These are phyloP conservation scores for Mechanitis mazaeus DNA, from an alignment of 2,888 invertebrate species.

Conservation along the genomic window DNA sequence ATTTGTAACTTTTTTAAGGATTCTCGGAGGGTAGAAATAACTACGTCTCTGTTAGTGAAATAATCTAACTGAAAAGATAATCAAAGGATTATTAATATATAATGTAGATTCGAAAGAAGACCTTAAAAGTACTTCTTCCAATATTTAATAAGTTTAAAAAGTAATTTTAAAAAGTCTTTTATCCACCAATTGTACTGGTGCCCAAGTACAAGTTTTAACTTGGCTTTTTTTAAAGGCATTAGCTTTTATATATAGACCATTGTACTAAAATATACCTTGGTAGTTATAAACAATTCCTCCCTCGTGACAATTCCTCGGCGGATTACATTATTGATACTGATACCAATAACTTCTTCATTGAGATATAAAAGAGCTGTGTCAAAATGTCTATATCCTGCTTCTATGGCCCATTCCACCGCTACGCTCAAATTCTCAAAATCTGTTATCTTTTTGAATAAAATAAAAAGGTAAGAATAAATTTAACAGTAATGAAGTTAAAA, in stretches of 20 bases:
- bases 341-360: conserved; percentile 66
- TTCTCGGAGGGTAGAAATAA: not conserved
- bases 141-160: too few species aligned
- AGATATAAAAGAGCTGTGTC: conserved; percentile 53
- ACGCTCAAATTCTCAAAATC: conserved; percentile 25
- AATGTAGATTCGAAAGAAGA: too few species aligned
- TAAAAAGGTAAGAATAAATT: not conserved
- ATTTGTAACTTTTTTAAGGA: not conserved
- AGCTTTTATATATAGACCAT: too few species aligned
- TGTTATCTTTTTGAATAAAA: not conserved
- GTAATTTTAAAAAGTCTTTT: too few species aligned
- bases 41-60: conserved; percentile 8
- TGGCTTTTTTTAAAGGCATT: too few species aligned
- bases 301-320: conserved; percentile 63
- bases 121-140: too few species aligned
- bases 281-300: conserved; percentile 53
- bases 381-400: conserved; percentile 53
- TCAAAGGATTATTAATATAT: too few species aligned
- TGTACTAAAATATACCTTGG: conserved; percentile 42
- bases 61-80: not conserved
- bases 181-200: too few species aligned
- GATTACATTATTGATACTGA: conserved; percentile 67
- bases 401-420: conserved; percentile 45
- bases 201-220: too few species aligned
- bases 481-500: not conserved